A percentile compares a stretch with the other conserved stretches of the same genome.
Evolutionary conservation across 2,113 vertebrate genomes (phyloP).

Genomic region (Pteruthius melanotis): DNA sequence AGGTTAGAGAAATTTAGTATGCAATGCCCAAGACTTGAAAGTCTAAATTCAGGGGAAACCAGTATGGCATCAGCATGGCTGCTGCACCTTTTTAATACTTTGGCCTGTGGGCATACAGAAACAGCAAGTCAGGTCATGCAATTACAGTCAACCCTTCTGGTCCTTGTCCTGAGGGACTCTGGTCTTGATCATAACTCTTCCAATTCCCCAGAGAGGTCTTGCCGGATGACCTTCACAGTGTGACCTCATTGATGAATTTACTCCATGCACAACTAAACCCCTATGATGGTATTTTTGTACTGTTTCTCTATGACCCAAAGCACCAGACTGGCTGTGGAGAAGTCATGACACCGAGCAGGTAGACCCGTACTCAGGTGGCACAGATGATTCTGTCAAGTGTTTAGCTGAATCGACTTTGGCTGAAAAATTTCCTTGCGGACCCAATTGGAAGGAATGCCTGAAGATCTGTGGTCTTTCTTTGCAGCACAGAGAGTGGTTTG

Average conservation of each 20-base stretch:
- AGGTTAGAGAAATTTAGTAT: background rate
- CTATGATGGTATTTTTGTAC: too few species aligned
- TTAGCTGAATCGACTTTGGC: background rate
- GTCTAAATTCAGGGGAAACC: background rate
- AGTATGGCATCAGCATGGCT: background rate
- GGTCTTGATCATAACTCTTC: accelerated
- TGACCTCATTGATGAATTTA: background rate
- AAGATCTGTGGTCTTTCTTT: background rate
- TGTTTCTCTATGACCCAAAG: background rate
- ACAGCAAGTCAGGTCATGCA: background rate
- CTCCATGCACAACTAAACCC: background rate
- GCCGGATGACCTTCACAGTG: background rate
- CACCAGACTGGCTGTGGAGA: background rate
- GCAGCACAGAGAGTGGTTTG: background rate
- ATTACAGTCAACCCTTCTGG: background rate
- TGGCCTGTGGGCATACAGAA: background rate
- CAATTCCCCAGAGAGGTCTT: background rate
- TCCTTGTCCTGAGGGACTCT: background rate
- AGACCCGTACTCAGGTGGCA: background rate
- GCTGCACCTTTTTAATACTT: background rate
- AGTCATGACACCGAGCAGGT: background rate
- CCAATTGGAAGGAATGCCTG: background rate
- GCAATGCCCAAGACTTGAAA: background rate
- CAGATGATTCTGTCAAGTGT: background rate
- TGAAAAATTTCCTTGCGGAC: background rate